Conservation (phyloP, 2,888 invertebrate genomes). For the Amphipoea lucens region DNA sequence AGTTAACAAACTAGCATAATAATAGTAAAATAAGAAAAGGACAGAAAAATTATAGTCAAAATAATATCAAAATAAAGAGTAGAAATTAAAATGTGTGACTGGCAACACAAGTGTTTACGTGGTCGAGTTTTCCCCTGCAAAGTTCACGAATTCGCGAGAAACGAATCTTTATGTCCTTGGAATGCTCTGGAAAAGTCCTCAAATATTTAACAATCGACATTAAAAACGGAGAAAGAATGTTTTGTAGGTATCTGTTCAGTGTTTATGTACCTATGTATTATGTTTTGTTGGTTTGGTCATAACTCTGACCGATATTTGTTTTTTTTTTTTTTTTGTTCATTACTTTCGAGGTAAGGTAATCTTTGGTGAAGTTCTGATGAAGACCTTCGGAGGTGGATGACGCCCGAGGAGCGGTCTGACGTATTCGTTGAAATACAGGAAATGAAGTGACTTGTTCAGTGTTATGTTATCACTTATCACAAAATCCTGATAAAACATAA, state of each 20-base stretch:
- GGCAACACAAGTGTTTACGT: constrained; percentile 9
- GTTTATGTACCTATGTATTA: neutral
- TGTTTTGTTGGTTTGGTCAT: neutral
- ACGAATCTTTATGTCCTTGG: neutral
- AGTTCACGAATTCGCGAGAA: neutral
- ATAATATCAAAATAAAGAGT: constrained; percentile 1
- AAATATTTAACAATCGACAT: neutral
- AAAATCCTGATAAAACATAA: neutral
- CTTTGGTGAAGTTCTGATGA: neutral
- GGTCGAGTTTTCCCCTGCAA: neutral
- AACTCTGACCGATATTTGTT: neutral
- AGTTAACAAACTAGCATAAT: neutral
- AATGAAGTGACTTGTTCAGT: neutral
- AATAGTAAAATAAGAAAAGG: neutral
- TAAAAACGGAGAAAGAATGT: neutral
- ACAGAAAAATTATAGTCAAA: neutral
- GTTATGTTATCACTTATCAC: neutral
- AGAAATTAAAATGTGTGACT: constrained; percentile 22
- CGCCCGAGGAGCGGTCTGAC: neutral
- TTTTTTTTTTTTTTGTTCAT: neutral
- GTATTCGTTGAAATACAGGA: neutral
- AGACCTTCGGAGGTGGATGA: neutral
- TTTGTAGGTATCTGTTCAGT: too few relatives aligned
- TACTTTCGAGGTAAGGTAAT: neutral
- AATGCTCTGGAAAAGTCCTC: neutral